Base-by-base conservation (phyloP, 2,797 vertebrate genomes). In the Synanceia verrucosa region DNA sequence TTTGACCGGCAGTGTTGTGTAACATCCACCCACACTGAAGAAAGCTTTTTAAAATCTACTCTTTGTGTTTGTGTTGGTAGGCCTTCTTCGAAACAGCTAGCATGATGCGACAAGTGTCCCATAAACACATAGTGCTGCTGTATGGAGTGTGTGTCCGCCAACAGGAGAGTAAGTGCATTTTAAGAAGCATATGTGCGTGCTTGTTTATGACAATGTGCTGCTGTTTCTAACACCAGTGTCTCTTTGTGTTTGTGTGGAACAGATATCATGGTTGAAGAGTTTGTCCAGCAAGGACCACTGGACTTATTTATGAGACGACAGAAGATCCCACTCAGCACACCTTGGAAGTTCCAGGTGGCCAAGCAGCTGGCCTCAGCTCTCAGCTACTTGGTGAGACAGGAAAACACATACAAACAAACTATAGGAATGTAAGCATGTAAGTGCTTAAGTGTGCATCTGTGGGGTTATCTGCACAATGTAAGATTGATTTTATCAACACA, bases 241-340 rank as follows among this genome's bases (percentile, higher is more conserved):
- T 76, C 9, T 58, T 46, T 43, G 26, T 79, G 50, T 59, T 51
- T 58, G 41, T 57, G 47, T 26, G 31, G 26, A 56, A 36, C 36
- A 97, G 98, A 99, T 79, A 99, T 99, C 87, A 99, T 99, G 96
- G 97, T 99, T 36, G 97, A 99, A 79, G 98, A 99, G 90, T 97
- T 93, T 80, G 96, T 99, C 36, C 95, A 98, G 57, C 94, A 90
- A 1, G 98, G 98, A 9, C 96, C 98, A 0, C 89, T 99, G 86
- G 98, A 99, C 68, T 78, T 96, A 68, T 99, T 99, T 52, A 98
- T 99, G 96, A 96, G 93, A 67, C 94, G 95, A 73, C 96, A 96
- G 43, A 94, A 94, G 1, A 94, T 83, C 26, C 82, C 90, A 14
- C 96, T 99, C 71, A 95, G 94, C 69, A 97, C 97, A 0, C 91